Base-by-base conservation (phyloP, 2,888 invertebrate species). In the Prosapia bicincta region DNA sequence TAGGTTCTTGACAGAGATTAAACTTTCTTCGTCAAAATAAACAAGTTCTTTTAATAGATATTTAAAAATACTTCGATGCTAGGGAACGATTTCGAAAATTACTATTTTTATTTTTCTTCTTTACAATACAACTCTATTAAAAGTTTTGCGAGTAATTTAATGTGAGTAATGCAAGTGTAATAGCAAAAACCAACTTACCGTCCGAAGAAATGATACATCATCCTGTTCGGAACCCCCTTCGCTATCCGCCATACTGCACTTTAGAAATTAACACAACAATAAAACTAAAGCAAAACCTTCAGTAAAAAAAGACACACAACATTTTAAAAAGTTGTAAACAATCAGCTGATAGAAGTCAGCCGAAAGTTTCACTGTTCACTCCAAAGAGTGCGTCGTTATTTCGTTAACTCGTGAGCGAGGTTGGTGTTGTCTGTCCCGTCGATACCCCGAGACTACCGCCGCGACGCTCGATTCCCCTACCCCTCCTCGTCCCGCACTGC, bases 151-250 rank as follows among this genome's bases (percentile, higher is more conserved):
- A n/a, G n/a, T n/a, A n/a, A n/a, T n/a, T n/a, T n/a, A n/a, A n/a
- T n/a, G n/a, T n/a, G n/a, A n/a, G n/a, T n/a, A n/a, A n/a, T n/a
- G n/a, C n/a, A n/a, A n/a, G n/a, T n/a, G n/a, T n/a, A n/a, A n/a
- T n/a, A n/a, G n/a, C n/a, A n/a, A n/a, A n/a, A n/a, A n/a, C n/a
- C 30, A 79, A 88, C 95, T 93, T 86, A 99, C 98, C 92, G 99
- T 99, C 84, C 99, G 93, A 84, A 99, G 91, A 90, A 99, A 99
- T 86, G 98, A 99, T 88, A 99, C 97, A 91, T 99, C 99, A 92
- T 99, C 99, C 88, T 98, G 98, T 88, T 99, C 98, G 84, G 98
- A 97, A 81, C 96, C 95, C 84, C 96, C 97, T 87, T 96, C 96
- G 84, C 93, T 93, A 88, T 96, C 96, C 85, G 95, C 95, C 96